A percentile compares a stretch with the other conserved stretches of the same genome.
phyloP scores from a whole-genome alignment of 2,797 vertebrate species.

The Paratrypauchen microcephalus region DNA sequence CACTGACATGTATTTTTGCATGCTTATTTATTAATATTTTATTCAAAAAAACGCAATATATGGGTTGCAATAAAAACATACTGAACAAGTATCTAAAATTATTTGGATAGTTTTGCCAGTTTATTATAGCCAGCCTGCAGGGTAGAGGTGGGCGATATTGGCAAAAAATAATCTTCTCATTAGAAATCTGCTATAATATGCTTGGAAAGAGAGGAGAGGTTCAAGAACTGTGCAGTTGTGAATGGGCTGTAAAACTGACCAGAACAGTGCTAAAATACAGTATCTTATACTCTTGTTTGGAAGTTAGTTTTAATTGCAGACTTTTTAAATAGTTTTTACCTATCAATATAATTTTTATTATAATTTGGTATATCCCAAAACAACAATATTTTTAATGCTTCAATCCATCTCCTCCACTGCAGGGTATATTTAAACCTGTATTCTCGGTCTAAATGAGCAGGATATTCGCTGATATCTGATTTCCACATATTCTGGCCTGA shows the following conservation, averaged over 20 bases:
- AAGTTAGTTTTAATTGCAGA: not conserved
- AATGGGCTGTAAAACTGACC: not conserved
- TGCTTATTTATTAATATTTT: not conserved
- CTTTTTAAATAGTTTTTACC: not conserved
- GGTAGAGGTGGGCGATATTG: not conserved
- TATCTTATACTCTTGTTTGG: not conserved
- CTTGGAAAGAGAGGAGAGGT: not conserved
- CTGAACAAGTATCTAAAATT: not conserved
- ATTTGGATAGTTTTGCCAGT: not conserved
- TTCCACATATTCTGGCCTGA: constrained; percentile 25
- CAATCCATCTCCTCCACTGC: not conserved
- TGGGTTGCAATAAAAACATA: too few species aligned
- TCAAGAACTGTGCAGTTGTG: not conserved
- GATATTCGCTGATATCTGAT: constrained; percentile 39
- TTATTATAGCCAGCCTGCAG: not conserved
- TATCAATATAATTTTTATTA: not conserved
- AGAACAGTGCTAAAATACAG: not conserved
- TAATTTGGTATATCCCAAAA: not conserved
- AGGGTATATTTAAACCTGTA: constrained; percentile 25
- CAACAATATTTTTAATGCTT: not conserved
- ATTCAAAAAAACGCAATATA: not conserved
- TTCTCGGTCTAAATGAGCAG: constrained; percentile 38
- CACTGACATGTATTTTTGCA: not conserved
- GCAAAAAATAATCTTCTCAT: not conserved
- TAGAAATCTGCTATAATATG: too few species aligned